A percentile compares a stretch with the other conserved stretches of the same genome.
Conservation (phyloP, 2,113 vertebrate genomes). For the Falco punctatus region DNA sequence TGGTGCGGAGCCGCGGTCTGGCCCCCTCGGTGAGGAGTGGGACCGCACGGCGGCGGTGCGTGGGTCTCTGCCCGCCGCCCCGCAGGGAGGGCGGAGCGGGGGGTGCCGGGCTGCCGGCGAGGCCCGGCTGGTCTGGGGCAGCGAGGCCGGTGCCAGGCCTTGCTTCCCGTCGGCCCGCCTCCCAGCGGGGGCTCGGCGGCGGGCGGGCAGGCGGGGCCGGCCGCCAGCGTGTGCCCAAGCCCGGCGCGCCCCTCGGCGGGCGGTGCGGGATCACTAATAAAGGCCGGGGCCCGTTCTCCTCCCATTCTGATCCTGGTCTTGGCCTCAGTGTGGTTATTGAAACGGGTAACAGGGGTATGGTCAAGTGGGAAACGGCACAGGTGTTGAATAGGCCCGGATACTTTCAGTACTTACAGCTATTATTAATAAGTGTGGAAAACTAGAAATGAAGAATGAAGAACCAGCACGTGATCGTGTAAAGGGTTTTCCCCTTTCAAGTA, state of each 20-base stretch:
- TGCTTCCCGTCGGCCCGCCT: neutral
- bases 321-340: rapidly evolving
- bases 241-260: neutral
- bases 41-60: neutral
- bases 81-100: too few relatives aligned
- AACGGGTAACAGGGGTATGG: rapidly evolving
- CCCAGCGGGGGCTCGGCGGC: neutral
- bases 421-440: neutral
- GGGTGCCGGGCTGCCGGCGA: neutral
- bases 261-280: rapidly evolving
- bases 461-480: rapidly evolving
- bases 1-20: too few relatives aligned
- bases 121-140: neutral
- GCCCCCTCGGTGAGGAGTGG: neutral
- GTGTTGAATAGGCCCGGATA: neutral
- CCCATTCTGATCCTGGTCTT: rapidly evolving
- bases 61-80: neutral
- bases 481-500: neutral
- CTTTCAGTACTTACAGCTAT: rapidly evolving
- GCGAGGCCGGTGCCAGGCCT: neutral
- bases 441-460: neutral
- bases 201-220: neutral
- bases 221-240: neutral
- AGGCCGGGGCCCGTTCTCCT: neutral
- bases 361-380: rapidly evolving